These are phyloP conservation scores for Lasioglossum calceatum DNA, from an alignment of 2,888 invertebrate genomes.

Conservation along the genomic window DNA sequence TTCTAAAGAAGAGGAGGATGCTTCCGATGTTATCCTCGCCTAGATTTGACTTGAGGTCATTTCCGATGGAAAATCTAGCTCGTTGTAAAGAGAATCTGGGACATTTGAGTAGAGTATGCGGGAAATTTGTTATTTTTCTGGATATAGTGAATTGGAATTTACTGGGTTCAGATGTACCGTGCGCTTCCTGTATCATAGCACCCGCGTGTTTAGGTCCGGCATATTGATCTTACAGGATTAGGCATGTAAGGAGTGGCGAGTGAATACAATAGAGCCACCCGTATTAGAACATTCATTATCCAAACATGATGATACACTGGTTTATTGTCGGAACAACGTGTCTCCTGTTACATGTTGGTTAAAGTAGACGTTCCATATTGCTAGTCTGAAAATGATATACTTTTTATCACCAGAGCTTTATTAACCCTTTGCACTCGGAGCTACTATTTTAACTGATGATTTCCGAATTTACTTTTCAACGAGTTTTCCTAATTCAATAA, in stretches of 20 bases:
- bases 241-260: neutral
- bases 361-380: neutral
- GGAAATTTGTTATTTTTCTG: no score
- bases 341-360: neutral
- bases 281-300: slow-evolving; percentile 4
- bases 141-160: neutral
- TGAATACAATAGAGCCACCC: neutral
- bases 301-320: neutral
- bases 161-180: no score
- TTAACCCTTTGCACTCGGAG: no score
- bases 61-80: no score
- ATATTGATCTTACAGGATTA: neutral
- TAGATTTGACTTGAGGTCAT: no score
- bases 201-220: neutral
- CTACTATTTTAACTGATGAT: no score
- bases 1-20: no score
- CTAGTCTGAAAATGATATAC: neutral
- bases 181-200: neutral
- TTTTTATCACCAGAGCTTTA: neutral
- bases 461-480: neutral
- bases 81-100: no score
- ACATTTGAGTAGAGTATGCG: no score
- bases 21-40: no score
- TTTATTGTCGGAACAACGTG: neutral
- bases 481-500: no score